Conservation (phyloP, 1,140 invertebrate genomes). For the Rhyacophila brunnea region DNA sequence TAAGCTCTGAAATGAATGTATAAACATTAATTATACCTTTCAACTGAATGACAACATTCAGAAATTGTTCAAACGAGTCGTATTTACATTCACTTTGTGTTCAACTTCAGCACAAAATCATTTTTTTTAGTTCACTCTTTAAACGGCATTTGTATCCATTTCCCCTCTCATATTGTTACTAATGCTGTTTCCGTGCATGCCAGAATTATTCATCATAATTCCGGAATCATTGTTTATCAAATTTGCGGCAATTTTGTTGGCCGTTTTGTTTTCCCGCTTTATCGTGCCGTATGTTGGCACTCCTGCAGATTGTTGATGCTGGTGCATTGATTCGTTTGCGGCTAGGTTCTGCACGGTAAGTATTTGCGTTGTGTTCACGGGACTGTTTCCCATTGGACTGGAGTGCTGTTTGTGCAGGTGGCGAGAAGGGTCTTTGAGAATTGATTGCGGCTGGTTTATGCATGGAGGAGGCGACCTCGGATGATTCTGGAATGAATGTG, state of each 20-base stretch:
- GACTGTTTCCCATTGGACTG: constrained; percentile 46
- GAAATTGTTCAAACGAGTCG: too few species aligned
- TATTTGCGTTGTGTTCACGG: constrained; percentile 50
- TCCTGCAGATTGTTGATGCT: constrained; percentile 37
- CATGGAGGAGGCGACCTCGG: constrained; percentile 39
- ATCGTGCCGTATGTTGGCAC: constrained; percentile 53
- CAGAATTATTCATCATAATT: constrained; percentile 30
- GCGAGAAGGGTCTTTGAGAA: constrained; percentile 59
- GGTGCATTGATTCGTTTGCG: constrained; percentile 26
- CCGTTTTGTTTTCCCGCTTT: constrained; percentile 51
- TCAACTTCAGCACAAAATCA: too few species aligned
- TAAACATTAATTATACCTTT: too few species aligned
- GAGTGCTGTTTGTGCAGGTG: constrained; percentile 57
- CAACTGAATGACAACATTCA: too few species aligned
- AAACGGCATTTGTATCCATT: constrained; percentile 34
- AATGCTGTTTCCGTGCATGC: constrained; percentile 12
- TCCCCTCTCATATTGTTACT: constrained; percentile 25
- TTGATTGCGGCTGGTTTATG: constrained; percentile 59
- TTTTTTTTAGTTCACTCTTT: neutral
- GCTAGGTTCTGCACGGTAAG: constrained; percentile 51
- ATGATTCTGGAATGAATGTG: constrained; percentile 26
- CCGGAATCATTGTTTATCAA: constrained; percentile 25
- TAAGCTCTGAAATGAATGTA: too few species aligned
- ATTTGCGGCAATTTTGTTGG: constrained; percentile 30
- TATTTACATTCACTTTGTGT: too few species aligned